Percentiles rank a stretch among this genome's conserved stretches.
phyloP scores from a whole-genome alignment of 2,888 invertebrate species.

The Escarpia spicata region DNA sequence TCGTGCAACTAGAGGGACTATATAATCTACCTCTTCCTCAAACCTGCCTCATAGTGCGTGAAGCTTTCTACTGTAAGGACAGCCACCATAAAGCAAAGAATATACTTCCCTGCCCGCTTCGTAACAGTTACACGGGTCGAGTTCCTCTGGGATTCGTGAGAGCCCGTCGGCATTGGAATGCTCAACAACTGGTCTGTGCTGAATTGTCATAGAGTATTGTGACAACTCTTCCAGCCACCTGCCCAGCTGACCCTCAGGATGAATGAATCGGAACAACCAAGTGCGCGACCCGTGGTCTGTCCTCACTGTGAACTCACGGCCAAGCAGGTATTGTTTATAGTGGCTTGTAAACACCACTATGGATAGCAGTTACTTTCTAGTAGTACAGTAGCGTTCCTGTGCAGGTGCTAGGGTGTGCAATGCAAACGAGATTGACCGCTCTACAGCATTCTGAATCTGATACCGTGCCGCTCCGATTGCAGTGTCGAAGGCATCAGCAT shows the following conservation, averaged over 20 bases:
- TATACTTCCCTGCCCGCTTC: background rate
- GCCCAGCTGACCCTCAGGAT: background rate
- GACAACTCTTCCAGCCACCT: too few species aligned
- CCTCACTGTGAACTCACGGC: background rate
- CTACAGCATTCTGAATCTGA: background rate
- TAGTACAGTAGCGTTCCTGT: too few species aligned
- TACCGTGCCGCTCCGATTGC: background rate
- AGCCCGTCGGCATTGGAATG: constrained; percentile 17
- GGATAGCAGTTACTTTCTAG: too few species aligned
- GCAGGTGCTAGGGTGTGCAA: background rate
- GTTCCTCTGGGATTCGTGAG: background rate
- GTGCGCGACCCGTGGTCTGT: background rate
- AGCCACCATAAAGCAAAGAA: background rate
- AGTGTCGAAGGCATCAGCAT: background rate
- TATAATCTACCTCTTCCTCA: background rate
- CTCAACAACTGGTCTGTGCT: too few species aligned
- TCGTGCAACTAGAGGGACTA: background rate
- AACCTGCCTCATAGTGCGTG: background rate
- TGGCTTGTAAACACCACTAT: too few species aligned
- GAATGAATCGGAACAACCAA: background rate
- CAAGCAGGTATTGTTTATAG: too few species aligned
- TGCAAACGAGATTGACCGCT: background rate
- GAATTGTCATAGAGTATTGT: background rate
- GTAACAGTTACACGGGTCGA: too few species aligned
- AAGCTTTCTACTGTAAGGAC: background rate